phyloP scores from a whole-genome alignment of 2,888 invertebrate genomes.

The Isoperla grammatica region DNA sequence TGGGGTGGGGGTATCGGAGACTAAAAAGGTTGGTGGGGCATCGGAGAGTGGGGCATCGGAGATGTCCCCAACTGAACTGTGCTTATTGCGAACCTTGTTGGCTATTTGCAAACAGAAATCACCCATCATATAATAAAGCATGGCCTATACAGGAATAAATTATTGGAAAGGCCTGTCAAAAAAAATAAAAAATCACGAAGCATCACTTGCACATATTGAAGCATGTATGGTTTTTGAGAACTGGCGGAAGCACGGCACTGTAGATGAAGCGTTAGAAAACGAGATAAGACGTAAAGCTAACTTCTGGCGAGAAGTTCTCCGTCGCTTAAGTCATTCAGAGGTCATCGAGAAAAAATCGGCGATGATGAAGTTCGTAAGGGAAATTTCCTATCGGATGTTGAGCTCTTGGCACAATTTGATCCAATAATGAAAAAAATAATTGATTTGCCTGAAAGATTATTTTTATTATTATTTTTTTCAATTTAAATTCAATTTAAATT shows the following conservation, averaged over 20 bases:
- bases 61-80: too few species aligned
- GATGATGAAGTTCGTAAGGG: conserved; percentile 1
- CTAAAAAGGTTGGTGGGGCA: too few species aligned
- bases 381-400: conserved; percentile 1
- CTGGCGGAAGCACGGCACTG: conserved; percentile 29
- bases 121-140: not conserved
- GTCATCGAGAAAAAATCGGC: conserved; percentile 9
- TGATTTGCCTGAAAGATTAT: not conserved
- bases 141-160: not conserved
- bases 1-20: too few species aligned
- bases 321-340: not conserved
- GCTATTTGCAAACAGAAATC: too few species aligned
- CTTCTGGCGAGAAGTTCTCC: not conserved
- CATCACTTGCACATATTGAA: not conserved
- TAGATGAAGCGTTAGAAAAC: not conserved
- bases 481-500: not conserved
- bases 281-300: not conserved
- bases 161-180: not conserved
- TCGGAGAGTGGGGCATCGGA: too few species aligned
- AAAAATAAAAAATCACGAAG: not conserved
- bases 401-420: conserved; percentile 26
- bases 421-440: conserved; percentile 8
- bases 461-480: too few species aligned
- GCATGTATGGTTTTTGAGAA: not conserved
- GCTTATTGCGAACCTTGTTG: too few species aligned